phyloP scores from a whole-genome alignment of 2,113 vertebrate genomes.

The Scopus umbretta region DNA sequence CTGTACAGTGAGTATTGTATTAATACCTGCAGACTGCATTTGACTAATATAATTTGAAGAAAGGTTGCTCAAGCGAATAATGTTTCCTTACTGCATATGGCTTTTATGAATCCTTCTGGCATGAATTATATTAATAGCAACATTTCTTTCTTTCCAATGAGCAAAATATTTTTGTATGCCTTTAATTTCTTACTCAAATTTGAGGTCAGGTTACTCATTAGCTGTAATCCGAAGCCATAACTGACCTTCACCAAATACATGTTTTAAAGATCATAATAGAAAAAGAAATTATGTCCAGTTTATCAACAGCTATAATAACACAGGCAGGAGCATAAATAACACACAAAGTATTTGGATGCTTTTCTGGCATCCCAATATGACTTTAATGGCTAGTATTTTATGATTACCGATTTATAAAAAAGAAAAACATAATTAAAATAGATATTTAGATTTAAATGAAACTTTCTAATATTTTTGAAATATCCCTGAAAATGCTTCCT shows the following conservation, averaged over 20 bases:
- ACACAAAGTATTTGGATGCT: slow-evolving; percentile 30
- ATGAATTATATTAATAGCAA: slow-evolving; percentile 62
- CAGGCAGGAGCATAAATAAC: slow-evolving; percentile 56
- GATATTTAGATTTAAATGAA: slow-evolving; percentile 81
- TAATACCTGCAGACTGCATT: slow-evolving; percentile 38
- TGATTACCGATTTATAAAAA: slow-evolving; percentile 74
- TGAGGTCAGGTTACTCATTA: slow-evolving; percentile 65
- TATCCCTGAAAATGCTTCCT: slow-evolving; percentile 73
- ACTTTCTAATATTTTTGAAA: slow-evolving; percentile 79
- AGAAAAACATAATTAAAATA: slow-evolving; percentile 62
- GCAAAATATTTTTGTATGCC: slow-evolving; percentile 77
- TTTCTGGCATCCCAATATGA: slow-evolving; percentile 62
- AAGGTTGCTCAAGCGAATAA: slow-evolving; percentile 49
- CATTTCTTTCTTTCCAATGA: slow-evolving; percentile 64
- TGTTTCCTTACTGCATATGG: slow-evolving; percentile 53
- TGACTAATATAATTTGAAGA: slow-evolving; percentile 44
- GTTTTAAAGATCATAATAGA: slow-evolving; percentile 52
- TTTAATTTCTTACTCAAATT: slow-evolving; percentile 66
- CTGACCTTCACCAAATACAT: slow-evolving; percentile 77
- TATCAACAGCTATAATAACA: slow-evolving; percentile 22
- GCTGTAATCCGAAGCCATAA: slow-evolving; percentile 77
- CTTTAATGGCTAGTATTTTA: slow-evolving; percentile 76
- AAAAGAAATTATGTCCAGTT: slow-evolving; percentile 24
- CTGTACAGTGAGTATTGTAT: slow-evolving; percentile 38
- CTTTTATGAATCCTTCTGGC: slow-evolving; percentile 65